phyloP scores from a whole-genome alignment of 2,888 invertebrate genomes.

The Brachylomia viminalis region DNA sequence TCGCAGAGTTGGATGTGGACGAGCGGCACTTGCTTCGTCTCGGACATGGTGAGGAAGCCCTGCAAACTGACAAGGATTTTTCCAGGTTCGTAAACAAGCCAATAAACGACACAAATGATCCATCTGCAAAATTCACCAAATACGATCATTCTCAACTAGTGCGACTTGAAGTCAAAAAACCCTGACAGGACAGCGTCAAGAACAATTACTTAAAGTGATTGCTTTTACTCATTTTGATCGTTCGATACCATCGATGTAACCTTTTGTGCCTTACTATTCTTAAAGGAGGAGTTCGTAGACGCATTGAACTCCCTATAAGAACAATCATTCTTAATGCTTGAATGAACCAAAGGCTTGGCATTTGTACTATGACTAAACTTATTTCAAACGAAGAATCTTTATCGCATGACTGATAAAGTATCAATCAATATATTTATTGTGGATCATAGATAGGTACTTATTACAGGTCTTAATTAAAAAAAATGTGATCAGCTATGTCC shows the following conservation, averaged over 20 bases:
- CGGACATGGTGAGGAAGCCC: constrained; percentile 99
- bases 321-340: background rate
- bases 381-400: background rate
- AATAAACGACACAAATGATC: background rate
- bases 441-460: too few relatives aligned
- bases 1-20: constrained; percentile 99
- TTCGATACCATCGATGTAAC: background rate
- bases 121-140: background rate
- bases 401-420: background rate
- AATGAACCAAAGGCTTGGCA: background rate
- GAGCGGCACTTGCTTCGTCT: constrained; percentile 99
- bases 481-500: too few relatives aligned
- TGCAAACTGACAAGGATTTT: constrained; percentile 99
- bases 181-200: background rate
- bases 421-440: too few relatives aligned
- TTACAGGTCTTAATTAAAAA: too few relatives aligned
- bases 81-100: constrained; percentile 91
- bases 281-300: background rate
- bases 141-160: background rate
- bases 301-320: background rate
- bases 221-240: background rate
- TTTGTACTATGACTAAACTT: background rate
- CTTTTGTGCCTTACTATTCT: background rate
- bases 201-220: background rate
- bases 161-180: background rate